Percentiles rank a stretch among this genome's conserved stretches.
Conservation (phyloP, 1,140 invertebrate species). For the Dryas iulia region DNA sequence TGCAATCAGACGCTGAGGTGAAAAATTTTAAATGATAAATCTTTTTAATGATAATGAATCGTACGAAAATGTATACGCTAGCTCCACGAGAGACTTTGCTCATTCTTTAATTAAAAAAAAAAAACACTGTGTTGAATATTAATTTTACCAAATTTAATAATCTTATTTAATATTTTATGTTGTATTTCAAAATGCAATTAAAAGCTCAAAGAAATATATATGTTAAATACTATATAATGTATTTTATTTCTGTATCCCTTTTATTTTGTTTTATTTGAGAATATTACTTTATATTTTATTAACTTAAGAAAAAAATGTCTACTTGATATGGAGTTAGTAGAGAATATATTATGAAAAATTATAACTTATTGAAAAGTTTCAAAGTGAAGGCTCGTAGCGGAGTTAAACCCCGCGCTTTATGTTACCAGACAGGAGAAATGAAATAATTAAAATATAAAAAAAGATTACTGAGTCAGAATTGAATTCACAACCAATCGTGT, state of each 20-base stretch:
- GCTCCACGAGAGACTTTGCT: conserved; percentile 79
- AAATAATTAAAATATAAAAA: too few relatives aligned
- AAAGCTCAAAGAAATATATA: conserved; percentile 83
- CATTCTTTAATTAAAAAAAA: conserved; percentile 76
- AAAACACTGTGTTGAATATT: conserved; percentile 73
- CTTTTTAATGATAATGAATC: conserved; percentile 72
- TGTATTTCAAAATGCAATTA: conserved; percentile 82
- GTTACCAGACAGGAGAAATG: too few relatives aligned
- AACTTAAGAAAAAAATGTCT: too few relatives aligned
- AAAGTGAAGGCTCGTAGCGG: too few relatives aligned
- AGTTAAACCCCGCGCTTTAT: too few relatives aligned
- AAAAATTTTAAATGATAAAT: conserved; percentile 54
- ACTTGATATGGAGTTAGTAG: too few relatives aligned
- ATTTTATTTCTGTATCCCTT: conserved; percentile 53
- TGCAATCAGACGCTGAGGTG: conserved; percentile 1
- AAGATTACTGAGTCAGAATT: too few relatives aligned
- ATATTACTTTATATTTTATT: neutral
- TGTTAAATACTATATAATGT: conserved; percentile 79
- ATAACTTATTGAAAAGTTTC: too few relatives aligned
- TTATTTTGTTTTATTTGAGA: conserved; percentile 42
- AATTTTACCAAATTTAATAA: conserved; percentile 82
- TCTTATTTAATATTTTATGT: conserved; percentile 82
- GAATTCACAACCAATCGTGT: too few relatives aligned
- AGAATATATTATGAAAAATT: too few relatives aligned
- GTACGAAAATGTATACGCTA: conserved; percentile 81